Base-by-base conservation (phyloP, 2,888 invertebrate species). In the Pseudanteris insignis region DNA sequence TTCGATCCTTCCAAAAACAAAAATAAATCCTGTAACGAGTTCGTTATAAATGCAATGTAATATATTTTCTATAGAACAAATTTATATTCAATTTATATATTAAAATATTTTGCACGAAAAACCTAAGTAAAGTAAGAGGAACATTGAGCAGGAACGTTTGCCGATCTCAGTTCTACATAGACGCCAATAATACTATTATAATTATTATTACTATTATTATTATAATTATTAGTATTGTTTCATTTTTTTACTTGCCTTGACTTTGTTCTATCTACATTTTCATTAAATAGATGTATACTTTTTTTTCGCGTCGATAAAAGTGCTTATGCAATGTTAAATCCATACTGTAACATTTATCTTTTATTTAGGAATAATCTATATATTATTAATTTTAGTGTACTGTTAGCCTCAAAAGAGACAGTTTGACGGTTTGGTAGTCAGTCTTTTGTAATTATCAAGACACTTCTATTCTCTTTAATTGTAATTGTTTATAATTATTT, bases 351-450 rank as follows among this genome's bases (percentile, higher is more conserved):
- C 55, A 58, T 54, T 58, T 60, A 26, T 40, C 28, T 55, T 62
- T 62, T 54, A 36, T 46, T 63, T 66, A 62, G 48, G 25, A 38
- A 37, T 48, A 63, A 58, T 58, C 15, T 57, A 58, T 41, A 36
- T 59, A 50, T 28, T 50, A 44, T 58, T 58, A 58, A 30, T 26
- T 51, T 51, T 46, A 59, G 40, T 33, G 33, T 51, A 40, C 29
- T 25, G 34, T 54, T 59, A 59, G 34, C 37, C 33, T 26, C 46
- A 44, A 40, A 12, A 48, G 46, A 43, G 51, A 41, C 57, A 57
- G 65, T 67, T 65, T 63, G 65, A 62, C 61, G 54, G 60, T 63
- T 63, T 64, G 50, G 54, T 65, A 65, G 66, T 63, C 62, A 60
- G 44, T 55, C 59, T 61, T 65, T 61, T 67, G 54, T 63, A 66